Evolutionary conservation across 2,888 invertebrate species (phyloP).

Genomic region (Euzetes globulus): DNA sequence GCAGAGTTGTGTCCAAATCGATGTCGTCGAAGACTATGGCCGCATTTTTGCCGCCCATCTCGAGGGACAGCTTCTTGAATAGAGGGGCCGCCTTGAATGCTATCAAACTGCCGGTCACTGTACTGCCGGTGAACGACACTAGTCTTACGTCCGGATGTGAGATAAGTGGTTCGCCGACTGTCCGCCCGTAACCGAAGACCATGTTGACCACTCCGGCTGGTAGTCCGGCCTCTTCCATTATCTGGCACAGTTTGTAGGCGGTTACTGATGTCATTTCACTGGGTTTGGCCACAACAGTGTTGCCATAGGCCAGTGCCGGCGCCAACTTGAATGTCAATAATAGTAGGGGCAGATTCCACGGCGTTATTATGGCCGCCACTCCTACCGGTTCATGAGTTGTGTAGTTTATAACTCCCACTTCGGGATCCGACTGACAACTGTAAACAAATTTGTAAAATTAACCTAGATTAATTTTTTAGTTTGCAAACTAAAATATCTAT

Average conservation of each 20-base stretch:
- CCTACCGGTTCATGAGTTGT: slow-evolving; percentile 51
- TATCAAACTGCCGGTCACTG: slow-evolving; percentile 49
- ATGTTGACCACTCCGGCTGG: slow-evolving; percentile 54
- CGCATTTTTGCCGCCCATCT: slow-evolving; percentile 56
- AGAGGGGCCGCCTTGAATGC: slow-evolving; percentile 47
- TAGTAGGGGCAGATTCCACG: slow-evolving; percentile 56
- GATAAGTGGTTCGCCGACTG: slow-evolving; percentile 51
- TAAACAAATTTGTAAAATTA: not conserved
- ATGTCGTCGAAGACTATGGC: slow-evolving; percentile 52
- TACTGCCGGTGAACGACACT: slow-evolving; percentile 55
- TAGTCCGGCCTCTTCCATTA: slow-evolving; percentile 51
- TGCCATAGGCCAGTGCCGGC: slow-evolving; percentile 51
- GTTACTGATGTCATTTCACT: slow-evolving; percentile 55
- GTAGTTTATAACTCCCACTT: slow-evolving; percentile 49
- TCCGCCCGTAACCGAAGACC: slow-evolving; percentile 52
- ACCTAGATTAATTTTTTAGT: not conserved
- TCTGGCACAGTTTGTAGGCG: slow-evolving; percentile 51
- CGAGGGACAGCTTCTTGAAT: slow-evolving; percentile 54
- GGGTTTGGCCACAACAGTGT: slow-evolving; percentile 54
- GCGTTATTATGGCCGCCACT: slow-evolving; percentile 53
- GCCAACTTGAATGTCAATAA: slow-evolving; percentile 54
- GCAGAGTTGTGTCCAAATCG: slow-evolving; percentile 49
- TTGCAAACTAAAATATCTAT: not conserved
- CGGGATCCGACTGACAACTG: slow-evolving; percentile 42
- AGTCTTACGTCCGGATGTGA: slow-evolving; percentile 51